Evolutionary conservation across 2,113 vertebrate species (phyloP), one percentile per base, ranked within the genome.

Genomic region (Ariopsis seemanni): DNA sequence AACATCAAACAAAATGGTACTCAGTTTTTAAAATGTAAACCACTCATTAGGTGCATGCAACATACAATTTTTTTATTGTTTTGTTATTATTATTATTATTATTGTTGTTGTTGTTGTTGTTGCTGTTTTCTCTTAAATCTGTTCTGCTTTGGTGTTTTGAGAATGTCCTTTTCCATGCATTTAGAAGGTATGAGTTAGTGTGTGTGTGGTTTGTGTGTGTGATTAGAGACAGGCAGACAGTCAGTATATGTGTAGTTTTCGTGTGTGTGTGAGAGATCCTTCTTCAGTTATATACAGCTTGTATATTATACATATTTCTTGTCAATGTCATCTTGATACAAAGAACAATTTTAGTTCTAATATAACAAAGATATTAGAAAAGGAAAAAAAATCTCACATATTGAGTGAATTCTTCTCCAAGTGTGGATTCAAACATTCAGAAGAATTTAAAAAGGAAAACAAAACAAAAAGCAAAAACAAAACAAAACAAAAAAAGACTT

Each of bases 391-490:
- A 91, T 72, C 72, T 92, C 85, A 91, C 88, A 93, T 93, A 94
- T 77, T 80, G 85, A 89, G 80, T 83, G 74, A 85, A 58, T 87
- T 93, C 85, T 94, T 91, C 91, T 93, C 90, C 85, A 86, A 80
- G 89, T 91, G 91, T 94, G 88, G 69, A 84, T 90, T 94, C 90
- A 93, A 96, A 97, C 95, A 96, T 96, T 96, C 95, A 95, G 94
- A 93, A 96, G 88, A 93, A 92, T 95, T 94, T 95, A 94, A 93
- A 85, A 83, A 67, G 67, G 69, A 94, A 93, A 83, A 79, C 42
- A 42, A 42, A 42, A 42, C 42, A 90, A 8, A 58, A 71, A 90
- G 34, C 34, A 42, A 42, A 42, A 42, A 42, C 42, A 42, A 42
- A 42, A 42, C 34, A 80, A 75, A 85, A 77, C 52, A 80, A 90